Percentiles rank a stretch among this genome's conserved stretches.
Evolutionary conservation across 2,113 vertebrate genomes (phyloP).

Genomic region (Rissa tridactyla): DNA sequence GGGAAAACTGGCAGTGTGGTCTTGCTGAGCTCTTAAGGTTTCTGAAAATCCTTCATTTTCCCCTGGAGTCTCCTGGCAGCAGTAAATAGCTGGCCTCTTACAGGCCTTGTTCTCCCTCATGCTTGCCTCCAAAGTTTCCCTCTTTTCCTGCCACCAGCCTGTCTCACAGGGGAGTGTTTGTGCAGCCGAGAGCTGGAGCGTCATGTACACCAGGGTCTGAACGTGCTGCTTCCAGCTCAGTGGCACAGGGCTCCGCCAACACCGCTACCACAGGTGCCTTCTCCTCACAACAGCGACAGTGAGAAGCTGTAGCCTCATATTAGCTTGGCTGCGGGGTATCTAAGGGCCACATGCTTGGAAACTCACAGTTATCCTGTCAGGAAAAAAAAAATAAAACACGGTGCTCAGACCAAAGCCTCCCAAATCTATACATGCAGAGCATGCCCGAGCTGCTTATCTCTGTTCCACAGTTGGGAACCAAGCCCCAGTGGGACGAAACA

Average conservation of each 20-base stretch:
- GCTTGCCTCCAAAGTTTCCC: not conserved
- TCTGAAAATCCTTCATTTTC: not conserved
- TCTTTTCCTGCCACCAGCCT: not conserved
- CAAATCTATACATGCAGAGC: not conserved
- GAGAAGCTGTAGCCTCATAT: not conserved
- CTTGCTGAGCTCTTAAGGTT: not conserved
- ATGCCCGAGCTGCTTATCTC: constrained; percentile 33
- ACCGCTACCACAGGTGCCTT: not conserved
- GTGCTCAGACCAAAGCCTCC: not conserved
- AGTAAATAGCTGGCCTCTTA: not conserved
- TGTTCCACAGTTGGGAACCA: not conserved
- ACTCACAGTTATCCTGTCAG: not conserved
- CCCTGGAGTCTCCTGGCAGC: not conserved
- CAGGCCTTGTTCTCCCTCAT: not conserved
- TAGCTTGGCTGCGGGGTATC: not conserved
- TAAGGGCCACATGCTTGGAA: not conserved
- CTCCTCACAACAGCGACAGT: not conserved
- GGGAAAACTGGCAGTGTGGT: not conserved
- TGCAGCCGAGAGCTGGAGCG: not conserved
- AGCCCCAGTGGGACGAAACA: not conserved
- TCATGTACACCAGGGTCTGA: not conserved
- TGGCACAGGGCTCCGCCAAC: not conserved
- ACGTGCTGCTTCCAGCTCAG: not conserved
- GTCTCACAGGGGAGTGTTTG: not conserved
- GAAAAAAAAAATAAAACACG: not conserved